phyloP scores from a whole-genome alignment of 1,140 invertebrate species.

The Papilio glaucus region DNA sequence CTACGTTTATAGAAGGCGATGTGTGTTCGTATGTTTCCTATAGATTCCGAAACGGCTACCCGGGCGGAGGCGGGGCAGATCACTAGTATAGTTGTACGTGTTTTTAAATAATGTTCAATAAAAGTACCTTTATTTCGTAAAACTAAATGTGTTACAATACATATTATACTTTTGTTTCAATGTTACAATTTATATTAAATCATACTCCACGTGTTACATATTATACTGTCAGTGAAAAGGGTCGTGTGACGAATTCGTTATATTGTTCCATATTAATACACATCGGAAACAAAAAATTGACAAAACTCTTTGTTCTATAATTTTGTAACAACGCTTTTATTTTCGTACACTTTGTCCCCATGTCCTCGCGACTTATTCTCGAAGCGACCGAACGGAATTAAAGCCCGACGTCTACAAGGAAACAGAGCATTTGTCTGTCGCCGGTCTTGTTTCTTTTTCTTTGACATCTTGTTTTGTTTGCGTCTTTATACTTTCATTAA shows the following conservation, averaged over 20 bases:
- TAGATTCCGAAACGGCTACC: too few species aligned
- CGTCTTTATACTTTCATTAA: neutral
- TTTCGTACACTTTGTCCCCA: neutral
- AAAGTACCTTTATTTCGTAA: too few species aligned
- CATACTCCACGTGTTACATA: neutral
- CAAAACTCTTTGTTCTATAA: neutral
- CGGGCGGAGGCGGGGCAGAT: too few species aligned
- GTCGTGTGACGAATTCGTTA: neutral
- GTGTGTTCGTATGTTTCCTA: too few species aligned
- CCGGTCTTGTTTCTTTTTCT: slow-evolving; percentile 1
- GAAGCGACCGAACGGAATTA: neutral
- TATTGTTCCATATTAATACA: neutral
- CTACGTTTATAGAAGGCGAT: too few species aligned
- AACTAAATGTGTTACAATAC: too few species aligned
- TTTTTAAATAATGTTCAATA: too few species aligned
- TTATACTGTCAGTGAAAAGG: neutral
- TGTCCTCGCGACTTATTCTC: neutral
- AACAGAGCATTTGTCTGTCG: slow-evolving; percentile 6
- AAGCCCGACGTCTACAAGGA: neutral
- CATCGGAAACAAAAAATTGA: neutral
- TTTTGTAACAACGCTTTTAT: neutral
- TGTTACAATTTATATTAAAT: neutral
- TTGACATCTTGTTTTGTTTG: neutral
- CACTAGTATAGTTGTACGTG: too few species aligned
- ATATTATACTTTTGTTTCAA: neutral